Evolutionary conservation across 2,113 vertebrate genomes (phyloP).

Genomic region (Orycteropus afer): DNA sequence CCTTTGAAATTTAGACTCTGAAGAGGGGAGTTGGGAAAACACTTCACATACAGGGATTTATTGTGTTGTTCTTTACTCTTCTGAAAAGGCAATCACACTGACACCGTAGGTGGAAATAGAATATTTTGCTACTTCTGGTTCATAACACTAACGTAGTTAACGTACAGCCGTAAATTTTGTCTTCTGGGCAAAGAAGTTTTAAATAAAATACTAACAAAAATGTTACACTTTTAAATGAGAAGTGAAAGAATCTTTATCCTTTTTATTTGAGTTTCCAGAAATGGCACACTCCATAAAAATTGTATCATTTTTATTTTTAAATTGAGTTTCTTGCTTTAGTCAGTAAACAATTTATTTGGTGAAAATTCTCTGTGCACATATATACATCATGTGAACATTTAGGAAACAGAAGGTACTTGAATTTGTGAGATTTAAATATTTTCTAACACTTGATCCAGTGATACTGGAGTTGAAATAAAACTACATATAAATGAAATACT

Average conservation of each 20-base stretch:
- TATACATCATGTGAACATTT: slow-evolving; percentile 64
- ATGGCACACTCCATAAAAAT: slow-evolving; percentile 32
- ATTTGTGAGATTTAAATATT: slow-evolving; percentile 80
- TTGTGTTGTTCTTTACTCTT: neutral
- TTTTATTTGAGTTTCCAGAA: slow-evolving; percentile 50
- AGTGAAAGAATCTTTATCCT: slow-evolving; percentile 65
- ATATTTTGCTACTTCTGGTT: slow-evolving; percentile 7
- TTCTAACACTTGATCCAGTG: slow-evolving; percentile 78
- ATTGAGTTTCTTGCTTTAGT: slow-evolving; percentile 67
- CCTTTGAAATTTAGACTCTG: slow-evolving; percentile 47
- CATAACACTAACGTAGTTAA: slow-evolving; percentile 16
- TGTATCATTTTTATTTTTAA: slow-evolving; percentile 68
- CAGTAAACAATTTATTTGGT: slow-evolving; percentile 77
- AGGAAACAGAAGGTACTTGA: slow-evolving; percentile 79
- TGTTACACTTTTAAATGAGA: slow-evolving; percentile 54
- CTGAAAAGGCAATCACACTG: neutral
- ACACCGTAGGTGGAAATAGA: neutral
- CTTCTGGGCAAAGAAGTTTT: slow-evolving; percentile 61
- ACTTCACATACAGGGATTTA: slow-evolving; percentile 38
- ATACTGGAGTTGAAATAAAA: slow-evolving; percentile 74
- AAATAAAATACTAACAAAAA: slow-evolving; percentile 68
- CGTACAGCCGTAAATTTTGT: slow-evolving; percentile 43
- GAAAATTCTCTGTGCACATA: slow-evolving; percentile 62
- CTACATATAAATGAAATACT: slow-evolving; percentile 66
- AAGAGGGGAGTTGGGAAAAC: slow-evolving; percentile 33